Evolutionary conservation across 2,113 vertebrate genomes (phyloP).

Genomic region (Xenopus borealis): DNA sequence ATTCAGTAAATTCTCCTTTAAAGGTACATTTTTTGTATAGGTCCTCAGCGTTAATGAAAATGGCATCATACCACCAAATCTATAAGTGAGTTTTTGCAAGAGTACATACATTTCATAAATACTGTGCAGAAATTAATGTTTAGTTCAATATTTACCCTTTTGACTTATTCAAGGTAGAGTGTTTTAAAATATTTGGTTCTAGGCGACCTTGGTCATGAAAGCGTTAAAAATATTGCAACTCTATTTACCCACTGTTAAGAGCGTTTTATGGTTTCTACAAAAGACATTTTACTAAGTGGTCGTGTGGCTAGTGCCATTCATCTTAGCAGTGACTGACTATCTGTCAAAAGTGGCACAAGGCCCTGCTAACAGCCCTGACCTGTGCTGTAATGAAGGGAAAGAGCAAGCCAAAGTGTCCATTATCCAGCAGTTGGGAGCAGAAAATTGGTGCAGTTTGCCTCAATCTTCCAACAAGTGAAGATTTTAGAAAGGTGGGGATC

Average conservation of each 20-base stretch:
- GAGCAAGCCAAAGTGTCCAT: constrained; percentile 80
- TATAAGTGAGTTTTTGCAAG: no score
- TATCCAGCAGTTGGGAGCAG: constrained; percentile 82
- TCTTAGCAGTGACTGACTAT: constrained; percentile 79
- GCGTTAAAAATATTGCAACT: constrained; percentile 71
- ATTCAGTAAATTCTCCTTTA: no score
- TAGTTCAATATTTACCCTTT: no score
- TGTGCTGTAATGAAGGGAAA: constrained; percentile 78
- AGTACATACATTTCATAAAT: no score
- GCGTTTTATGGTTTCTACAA: constrained; percentile 67
- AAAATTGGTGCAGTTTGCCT: constrained; percentile 88
- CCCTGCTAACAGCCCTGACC: constrained; percentile 84
- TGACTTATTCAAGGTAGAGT: no score
- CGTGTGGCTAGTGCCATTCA: constrained; percentile 81
- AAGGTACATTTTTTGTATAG: no score
- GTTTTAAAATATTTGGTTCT: no score
- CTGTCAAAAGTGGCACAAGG: constrained; percentile 79
- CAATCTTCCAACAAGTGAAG: constrained; percentile 80
- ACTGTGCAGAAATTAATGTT: no score
- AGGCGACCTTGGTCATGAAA: constrained; percentile 52
- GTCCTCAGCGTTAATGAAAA: no score
- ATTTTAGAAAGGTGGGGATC: constrained; percentile 80
- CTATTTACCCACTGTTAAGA: constrained; percentile 61
- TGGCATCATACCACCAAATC: no score
- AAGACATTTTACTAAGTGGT: constrained; percentile 81